Conservation (phyloP, 1,140 invertebrate species). For the Drosophila burlai region DNA sequence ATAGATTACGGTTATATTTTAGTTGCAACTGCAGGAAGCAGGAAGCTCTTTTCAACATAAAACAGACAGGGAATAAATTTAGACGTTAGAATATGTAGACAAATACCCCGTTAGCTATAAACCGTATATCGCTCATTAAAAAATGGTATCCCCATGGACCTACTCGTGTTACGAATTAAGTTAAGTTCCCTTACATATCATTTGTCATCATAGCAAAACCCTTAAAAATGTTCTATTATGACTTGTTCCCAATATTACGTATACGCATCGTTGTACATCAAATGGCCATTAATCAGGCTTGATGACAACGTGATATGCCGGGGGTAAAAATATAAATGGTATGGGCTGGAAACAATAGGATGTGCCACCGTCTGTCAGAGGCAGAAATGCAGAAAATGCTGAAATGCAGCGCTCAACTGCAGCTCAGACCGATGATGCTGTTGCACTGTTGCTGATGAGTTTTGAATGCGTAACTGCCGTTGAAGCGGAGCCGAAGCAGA, state of each 20-base stretch:
- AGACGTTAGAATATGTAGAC: too few species aligned
- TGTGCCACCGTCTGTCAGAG: conserved; percentile 39
- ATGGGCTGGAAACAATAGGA: conserved; percentile 29
- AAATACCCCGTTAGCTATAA: neutral
- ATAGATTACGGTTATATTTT: conserved; percentile 32
- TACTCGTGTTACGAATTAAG: neutral
- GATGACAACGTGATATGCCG: conserved; percentile 25
- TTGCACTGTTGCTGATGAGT: conserved; percentile 62
- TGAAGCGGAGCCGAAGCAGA: conserved; percentile 17
- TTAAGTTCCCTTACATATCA: neutral
- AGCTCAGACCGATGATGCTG: conserved; percentile 40
- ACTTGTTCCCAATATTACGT: conserved; percentile 39
- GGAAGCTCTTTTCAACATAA: neutral
- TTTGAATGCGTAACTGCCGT: conserved; percentile 68
- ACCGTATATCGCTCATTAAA: neutral
- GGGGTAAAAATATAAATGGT: conserved; percentile 9
- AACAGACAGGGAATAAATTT: neutral
- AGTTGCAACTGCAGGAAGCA: conserved; percentile 15
- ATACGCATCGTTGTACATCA: conserved; percentile 53
- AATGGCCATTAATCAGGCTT: conserved; percentile 56
- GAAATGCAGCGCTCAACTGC: conserved; percentile 17
- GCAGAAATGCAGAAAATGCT: conserved; percentile 33
- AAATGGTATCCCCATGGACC: too few species aligned
- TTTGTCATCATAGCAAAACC: neutral
- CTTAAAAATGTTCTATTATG: neutral